Evolutionary conservation across 2,888 invertebrate species (phyloP).

Genomic region (Cataglyphis albicans): DNA sequence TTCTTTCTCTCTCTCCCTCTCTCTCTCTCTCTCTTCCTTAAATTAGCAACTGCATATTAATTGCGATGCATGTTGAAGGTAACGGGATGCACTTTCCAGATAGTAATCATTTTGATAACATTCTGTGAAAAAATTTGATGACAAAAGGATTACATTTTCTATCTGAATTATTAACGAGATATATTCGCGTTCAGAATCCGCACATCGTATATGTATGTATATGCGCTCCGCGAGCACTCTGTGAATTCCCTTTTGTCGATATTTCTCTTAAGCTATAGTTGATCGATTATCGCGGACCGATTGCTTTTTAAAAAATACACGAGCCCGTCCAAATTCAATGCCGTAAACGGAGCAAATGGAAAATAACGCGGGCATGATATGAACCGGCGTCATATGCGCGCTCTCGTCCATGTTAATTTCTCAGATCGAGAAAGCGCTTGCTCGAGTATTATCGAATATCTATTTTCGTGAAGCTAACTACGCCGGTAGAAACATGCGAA

Average conservation of each 20-base stretch:
- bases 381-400: not conserved
- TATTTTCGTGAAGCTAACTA: constrained; percentile 28
- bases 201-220: not conserved
- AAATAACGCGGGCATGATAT: constrained; percentile 13
- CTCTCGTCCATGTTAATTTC: not conserved
- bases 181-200: not conserved
- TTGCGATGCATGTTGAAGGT: not conserved
- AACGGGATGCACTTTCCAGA: not conserved
- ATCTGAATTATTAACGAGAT: not conserved
- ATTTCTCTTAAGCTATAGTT: constrained; percentile 20
- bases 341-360: constrained; percentile 3
- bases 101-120: no score
- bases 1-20: not conserved
- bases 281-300: constrained; percentile 27
- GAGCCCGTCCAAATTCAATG: constrained; percentile 10
- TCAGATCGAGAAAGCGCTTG: constrained; percentile 16
- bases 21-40: no score
- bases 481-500: not conserved
- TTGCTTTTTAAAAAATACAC: constrained; percentile 56
- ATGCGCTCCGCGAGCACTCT: not conserved
- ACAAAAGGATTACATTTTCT: no score
- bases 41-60: not conserved
- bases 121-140: no score
- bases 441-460: constrained; percentile 30
- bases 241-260: not conserved